phyloP scores from a whole-genome alignment of 2,113 vertebrate genomes.

The Takifugu bimaculatus region DNA sequence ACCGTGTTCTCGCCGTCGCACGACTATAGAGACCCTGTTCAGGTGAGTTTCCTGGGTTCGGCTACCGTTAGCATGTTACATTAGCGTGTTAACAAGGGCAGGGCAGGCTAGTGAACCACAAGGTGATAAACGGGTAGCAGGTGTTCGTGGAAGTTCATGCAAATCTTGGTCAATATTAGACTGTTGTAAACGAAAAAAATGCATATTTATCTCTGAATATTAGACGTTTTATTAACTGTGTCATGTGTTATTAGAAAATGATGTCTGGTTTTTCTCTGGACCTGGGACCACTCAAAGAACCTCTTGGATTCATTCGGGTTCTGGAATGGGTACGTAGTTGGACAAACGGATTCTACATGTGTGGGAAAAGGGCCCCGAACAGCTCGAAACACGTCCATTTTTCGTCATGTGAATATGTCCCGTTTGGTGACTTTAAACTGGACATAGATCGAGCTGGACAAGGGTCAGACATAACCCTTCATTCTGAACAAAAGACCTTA shows the following conservation, averaged over 20 bases:
- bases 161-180: not conserved
- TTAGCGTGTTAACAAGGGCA: conserved; percentile 38
- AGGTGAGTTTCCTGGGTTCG: conserved; percentile 21
- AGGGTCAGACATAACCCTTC: not conserved
- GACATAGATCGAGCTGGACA: no score
- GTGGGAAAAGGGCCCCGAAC: no score
- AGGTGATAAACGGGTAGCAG: conserved; percentile 32
- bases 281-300: conserved; percentile 85
- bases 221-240: not conserved
- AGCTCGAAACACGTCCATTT: no score
- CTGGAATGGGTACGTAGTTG: conserved; percentile 87
- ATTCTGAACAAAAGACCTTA: not conserved
- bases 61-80: conserved; percentile 32
- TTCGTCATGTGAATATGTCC: not conserved
- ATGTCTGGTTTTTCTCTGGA: conserved; percentile 74
- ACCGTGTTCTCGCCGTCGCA: not conserved
- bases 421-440: not conserved
- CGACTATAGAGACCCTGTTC: conserved; percentile 31
- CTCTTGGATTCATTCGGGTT: conserved; percentile 89
- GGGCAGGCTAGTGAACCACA: conserved; percentile 31
- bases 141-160: not conserved
- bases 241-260: conserved; percentile 46
- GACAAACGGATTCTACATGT: not conserved
- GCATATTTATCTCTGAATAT: not conserved
- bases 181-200: not conserved